Evolutionary conservation across 2,113 vertebrate genomes (phyloP), one percentile per base, ranked within the genome.

Genomic region (Tetrao urogallus): DNA sequence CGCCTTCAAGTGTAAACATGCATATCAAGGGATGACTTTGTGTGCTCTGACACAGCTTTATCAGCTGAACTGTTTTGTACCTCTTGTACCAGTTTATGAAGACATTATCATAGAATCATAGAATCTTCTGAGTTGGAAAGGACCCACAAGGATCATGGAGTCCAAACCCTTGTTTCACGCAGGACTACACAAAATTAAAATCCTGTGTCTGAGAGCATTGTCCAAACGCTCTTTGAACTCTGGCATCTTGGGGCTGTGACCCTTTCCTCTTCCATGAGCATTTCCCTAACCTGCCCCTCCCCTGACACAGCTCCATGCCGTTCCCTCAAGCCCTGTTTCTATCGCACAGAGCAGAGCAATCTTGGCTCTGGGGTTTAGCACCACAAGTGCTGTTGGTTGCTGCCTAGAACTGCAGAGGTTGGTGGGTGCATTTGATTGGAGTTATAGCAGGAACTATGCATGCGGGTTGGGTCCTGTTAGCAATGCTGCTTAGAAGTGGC

Each of bases 41-140:
- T 18, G 10, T 4, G 8, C 24, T 47, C 18, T 32, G 43, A 3
- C 2, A 2, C 5, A 24, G 40, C 63, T 88, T 64, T 2, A 1
- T 52, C 43, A 58, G 40, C 17, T 34, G 45, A 74, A 38, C 28
- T n/a, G 42, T 13, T 50, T 87, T 4, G 2, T 74, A 61, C 34
- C 43, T 80, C 75, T 73, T 82, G 28, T 48, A 54, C n/a, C 22
- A 21, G 10, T 30, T 16, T 47, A 19, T 43, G 10, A 79, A 76
- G 48, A 76, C 22, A 5, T 58, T 82, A 61, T 40, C 22, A 13
- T n/a, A 57, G 16, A 56, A 32, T 18, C 28, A 56, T 19, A 32
- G 56, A 58, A 58, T 58, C 17, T n/a, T n/a, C 18, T n/a, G 56
- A n/a, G 56, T n/a, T 58, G 56, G 56, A n/a, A 58, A 19, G 30